Evolutionary conservation across 2,888 invertebrate species (phyloP), one percentile per base, ranked within the genome.

Genomic region (Hesperia comma): DNA sequence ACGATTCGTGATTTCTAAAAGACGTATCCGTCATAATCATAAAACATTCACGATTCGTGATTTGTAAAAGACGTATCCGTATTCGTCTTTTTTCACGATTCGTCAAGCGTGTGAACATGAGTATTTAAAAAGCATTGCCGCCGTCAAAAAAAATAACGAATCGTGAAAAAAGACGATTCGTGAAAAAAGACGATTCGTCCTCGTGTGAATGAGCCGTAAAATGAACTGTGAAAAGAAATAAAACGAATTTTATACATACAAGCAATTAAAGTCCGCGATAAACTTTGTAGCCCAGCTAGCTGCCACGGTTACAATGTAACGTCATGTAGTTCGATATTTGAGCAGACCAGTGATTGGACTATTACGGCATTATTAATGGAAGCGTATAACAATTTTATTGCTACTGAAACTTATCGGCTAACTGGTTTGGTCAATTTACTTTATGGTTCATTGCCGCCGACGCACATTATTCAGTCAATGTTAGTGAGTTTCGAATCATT

Each of bases 381-480:
- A 26, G 17, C 32, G 32, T 64, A 64, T 40, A 55, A 41, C 40
- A 63, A 51, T 21, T 64, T 64, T 64, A 64, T 64, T 58, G 51
- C 57, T 19, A 51, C 64, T 58, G 64, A 58, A 64, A 53, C 41
- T 41, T 64, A 64, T 64, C 64, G 57, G 21, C 51, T 41, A 63
- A 51, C 63, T 49, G 49, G 56, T 57, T 56, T 14, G 51, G 40
- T 58, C 57, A 64, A 58, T 64, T 64, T 64, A 41, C 12, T 64
- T 64, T 64, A 64, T 58, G 64, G 64, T 64, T 64, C 57, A 64
- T 41, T 64, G 64, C 64, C 51, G 58, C 33, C 56, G 57, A 40
- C 51, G 41, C 49, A 46, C 63, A 37, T 63, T 55, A 55, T 41
- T 43, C 37, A 46, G 37, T 37, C 49, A 62, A 51, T 54, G 26